Conservation (phyloP, 2,797 vertebrate genomes). For the Onychomys arenicola region DNA sequence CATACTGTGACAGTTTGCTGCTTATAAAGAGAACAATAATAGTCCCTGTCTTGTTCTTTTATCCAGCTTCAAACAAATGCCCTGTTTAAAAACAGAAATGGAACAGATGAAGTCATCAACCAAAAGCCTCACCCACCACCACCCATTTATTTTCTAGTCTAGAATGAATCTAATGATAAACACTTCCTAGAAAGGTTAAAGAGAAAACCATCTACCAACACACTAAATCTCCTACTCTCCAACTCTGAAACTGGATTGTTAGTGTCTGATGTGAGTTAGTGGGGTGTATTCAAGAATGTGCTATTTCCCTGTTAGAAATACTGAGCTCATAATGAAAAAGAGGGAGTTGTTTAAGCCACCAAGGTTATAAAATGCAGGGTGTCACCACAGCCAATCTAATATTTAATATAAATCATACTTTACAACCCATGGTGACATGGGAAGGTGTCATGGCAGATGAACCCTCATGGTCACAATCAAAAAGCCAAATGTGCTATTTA, state of each 20-base stretch:
- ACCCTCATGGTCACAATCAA: not conserved
- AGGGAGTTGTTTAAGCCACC: slow-evolving; percentile 48
- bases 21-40: slow-evolving; percentile 43
- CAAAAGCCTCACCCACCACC: not conserved
- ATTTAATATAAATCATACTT: slow-evolving; percentile 49
- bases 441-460: not conserved
- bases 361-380: slow-evolving; percentile 48
- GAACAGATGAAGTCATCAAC: slow-evolving; percentile 45
- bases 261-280: slow-evolving; percentile 17
- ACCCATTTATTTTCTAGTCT: slow-evolving; percentile 7
- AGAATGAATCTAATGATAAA: slow-evolving; percentile 16
- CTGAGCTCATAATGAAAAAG: slow-evolving; percentile 61
- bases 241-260: slow-evolving; percentile 10
- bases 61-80: slow-evolving; percentile 50
- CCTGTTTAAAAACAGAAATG: slow-evolving; percentile 47
- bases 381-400: slow-evolving; percentile 53
- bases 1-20: slow-evolving; percentile 35
- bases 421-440: slow-evolving; percentile 14
- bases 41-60: slow-evolving; percentile 36
- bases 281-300: not conserved
- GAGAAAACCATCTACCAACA: not conserved
- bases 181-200: slow-evolving; percentile 32
- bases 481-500: slow-evolving; percentile 27
- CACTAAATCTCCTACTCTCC: not conserved
- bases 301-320: slow-evolving; percentile 46